A percentile compares a stretch with the other conserved stretches of the same genome.
Evolutionary conservation across 2,113 vertebrate species (phyloP).

Genomic region (Callipepla squamata): DNA sequence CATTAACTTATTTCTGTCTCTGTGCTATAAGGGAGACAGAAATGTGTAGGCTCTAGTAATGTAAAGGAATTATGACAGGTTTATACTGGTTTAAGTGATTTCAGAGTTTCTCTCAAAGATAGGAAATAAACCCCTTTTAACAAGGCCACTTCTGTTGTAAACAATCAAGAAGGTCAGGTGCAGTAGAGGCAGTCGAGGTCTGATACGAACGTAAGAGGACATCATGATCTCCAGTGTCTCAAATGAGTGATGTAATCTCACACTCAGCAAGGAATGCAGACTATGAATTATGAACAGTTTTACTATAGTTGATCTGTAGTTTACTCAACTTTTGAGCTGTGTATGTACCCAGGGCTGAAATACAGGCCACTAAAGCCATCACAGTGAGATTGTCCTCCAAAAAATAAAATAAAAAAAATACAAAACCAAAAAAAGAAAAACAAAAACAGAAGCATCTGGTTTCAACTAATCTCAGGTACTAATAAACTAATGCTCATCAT

Average conservation of each 20-base stretch:
- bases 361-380: background rate
- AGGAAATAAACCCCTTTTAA: background rate
- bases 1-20: background rate
- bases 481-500: constrained; percentile 46
- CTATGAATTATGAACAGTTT: background rate
- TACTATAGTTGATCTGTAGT: background rate
- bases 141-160: background rate
- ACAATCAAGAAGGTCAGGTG: background rate
- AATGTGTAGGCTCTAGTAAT: background rate
- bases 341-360: background rate
- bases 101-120: background rate
- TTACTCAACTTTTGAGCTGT: background rate
- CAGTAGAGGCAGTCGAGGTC: background rate
- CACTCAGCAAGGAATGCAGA: background rate
- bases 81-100: background rate
- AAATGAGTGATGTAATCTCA: background rate
- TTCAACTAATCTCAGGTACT: constrained; percentile 22
- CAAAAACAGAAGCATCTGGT: constrained; percentile 46
- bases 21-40: background rate
- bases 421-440: background rate
- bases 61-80: background rate
- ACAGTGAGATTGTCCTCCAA: background rate
- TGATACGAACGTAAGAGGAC: background rate
- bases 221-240: background rate
- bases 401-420: background rate